These are phyloP conservation scores for Parapristionchus giblindavisi DNA, from an alignment of 2,888 invertebrate genomes.

Conservation along the genomic window DNA sequence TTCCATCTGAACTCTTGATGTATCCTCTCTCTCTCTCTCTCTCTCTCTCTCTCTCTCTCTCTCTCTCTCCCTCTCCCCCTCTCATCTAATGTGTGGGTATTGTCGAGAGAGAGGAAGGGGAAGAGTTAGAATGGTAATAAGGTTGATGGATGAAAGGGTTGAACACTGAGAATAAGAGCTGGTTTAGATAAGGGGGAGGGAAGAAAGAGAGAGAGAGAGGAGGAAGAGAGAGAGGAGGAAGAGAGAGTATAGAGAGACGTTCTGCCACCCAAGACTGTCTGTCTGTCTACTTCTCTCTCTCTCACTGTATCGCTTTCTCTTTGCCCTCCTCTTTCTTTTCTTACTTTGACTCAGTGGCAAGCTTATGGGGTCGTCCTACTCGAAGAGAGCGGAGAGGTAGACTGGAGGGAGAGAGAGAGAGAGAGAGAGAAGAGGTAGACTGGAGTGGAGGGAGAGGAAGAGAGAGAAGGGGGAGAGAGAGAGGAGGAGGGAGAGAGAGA, in stretches of 20 bases:
- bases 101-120: constrained; percentile 6
- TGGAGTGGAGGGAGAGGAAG: not conserved
- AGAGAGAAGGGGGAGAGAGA: constrained; percentile 20
- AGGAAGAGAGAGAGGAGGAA: constrained; percentile 8
- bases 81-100: not conserved
- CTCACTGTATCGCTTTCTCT: constrained; percentile 19
- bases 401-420: constrained; percentile 10
- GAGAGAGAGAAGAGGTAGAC: not conserved
- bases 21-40: not conserved
- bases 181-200: constrained; percentile 25
- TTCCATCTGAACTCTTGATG: too few species aligned
- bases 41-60: not conserved
- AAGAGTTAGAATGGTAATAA: constrained; percentile 30
- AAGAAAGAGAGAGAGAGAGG: constrained; percentile 34
- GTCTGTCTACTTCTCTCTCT: not conserved
- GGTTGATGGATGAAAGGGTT: not conserved
- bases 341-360: too few species aligned
- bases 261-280: constrained; percentile 15
- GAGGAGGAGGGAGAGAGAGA: not conserved
- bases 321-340: not conserved
- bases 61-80: not conserved
- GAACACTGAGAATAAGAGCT: not conserved
- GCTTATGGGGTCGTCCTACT: constrained; percentile 8
- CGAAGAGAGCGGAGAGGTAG: constrained; percentile 1
- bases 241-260: constrained; percentile 38